A percentile compares a stretch with the other conserved stretches of the same genome.
These are phyloP conservation scores for Nothobranchius kuhntae DNA, from an alignment of 2,113 vertebrate genomes.

Conservation along the genomic window DNA sequence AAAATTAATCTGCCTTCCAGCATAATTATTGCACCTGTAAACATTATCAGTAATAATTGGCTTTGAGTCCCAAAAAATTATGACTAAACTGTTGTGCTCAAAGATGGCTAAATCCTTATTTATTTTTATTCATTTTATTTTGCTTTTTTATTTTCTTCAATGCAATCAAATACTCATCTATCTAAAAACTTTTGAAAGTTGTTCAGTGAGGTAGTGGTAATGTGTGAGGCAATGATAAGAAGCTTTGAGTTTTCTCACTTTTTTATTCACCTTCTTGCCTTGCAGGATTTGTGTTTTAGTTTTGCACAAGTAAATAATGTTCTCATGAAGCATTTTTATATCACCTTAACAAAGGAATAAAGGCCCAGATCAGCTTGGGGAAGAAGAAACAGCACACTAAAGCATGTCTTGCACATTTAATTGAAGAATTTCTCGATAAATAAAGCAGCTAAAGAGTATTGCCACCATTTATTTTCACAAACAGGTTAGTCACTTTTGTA, in stretches of 20 bases:
- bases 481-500: too few species aligned
- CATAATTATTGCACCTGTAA: constrained; percentile 39
- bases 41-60: constrained; percentile 4
- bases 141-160: constrained; percentile 7
- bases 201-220: constrained; percentile 20
- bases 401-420: too few species aligned
- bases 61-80: too few species aligned
- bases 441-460: too few species aligned
- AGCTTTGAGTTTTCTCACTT: constrained; percentile 23
- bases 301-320: constrained; percentile 16
- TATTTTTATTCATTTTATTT: too few species aligned
- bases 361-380: too few species aligned
- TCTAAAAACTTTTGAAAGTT: constrained; percentile 12
- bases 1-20: constrained; percentile 16
- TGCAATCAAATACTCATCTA: constrained; percentile 18
- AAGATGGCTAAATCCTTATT: too few species aligned
- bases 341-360: too few species aligned
- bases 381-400: too few species aligned
- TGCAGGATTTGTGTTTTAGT: not conserved
- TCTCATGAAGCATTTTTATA: not conserved
- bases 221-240: constrained; percentile 32
- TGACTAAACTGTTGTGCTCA: too few species aligned
- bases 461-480: too few species aligned
- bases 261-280: not conserved
- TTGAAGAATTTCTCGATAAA: too few species aligned